Base-by-base conservation (phyloP, 2,113 vertebrate species). In the Hyperopisus bebe region DNA sequence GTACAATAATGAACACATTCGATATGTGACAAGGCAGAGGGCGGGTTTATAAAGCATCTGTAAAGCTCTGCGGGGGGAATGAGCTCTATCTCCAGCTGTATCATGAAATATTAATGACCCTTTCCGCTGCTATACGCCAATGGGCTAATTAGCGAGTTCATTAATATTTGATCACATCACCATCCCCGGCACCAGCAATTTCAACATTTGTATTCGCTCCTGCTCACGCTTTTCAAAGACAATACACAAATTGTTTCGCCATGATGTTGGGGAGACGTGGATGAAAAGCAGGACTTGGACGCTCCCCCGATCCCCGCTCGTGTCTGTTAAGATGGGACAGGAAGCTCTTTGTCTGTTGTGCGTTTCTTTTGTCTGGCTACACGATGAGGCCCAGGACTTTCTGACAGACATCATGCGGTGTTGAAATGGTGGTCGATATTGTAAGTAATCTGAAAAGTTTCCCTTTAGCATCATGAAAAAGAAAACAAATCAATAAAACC, bases 81-180 rank as follows among this genome's bases (percentile, higher is more conserved):
- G 31, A 84, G 86, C 42, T 47, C 17, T 13, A 84, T 70, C 86
- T 62, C 84, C 91, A 90, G 90, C 88, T 91, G 91, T 88, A 51
- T 89, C 55, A 88, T 92, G 62, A 91, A 93, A 92, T 89, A 91
- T 91, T 88, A 90, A 93, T 91, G 87, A 55, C 11, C 35, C 86
- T 90, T 83, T 88, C 89, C 35, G 51, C 88, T 51, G 86, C 91
- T 92, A 83, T 80, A 88, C 84, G 24, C 87, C 90, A 88, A 89
- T 84, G 87, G 53, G 39, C 89, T 89, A 90, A 92, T 91, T 91
- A 92, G 87, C 21, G 55, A 15, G 19, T 53, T 90, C 86, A 87
- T 90, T 92, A 92, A 91, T 91, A 90, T 91, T 91, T 89, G 55
- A 90, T 86, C n/a, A 39, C 13, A 42, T 51, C 77, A 90, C 91